Evolutionary conservation across 1,140 invertebrate genomes (phyloP), one percentile per base, ranked within the genome.

Genomic region (Papilio dardanus): DNA sequence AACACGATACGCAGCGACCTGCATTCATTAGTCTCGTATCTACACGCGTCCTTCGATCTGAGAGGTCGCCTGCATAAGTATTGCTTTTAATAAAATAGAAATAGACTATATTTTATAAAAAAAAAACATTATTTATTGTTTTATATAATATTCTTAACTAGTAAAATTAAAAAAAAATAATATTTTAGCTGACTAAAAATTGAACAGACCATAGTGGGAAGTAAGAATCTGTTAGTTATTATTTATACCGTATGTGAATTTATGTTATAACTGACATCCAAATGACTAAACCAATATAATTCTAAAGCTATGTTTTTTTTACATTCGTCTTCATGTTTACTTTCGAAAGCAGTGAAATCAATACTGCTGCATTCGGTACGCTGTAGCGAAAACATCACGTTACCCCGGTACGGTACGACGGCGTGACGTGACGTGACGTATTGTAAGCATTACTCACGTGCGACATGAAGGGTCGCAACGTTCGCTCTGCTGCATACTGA

Each of bases 341-440:
- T 28, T 30, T 62, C 12, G 24, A 12, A 62, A 30, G 24, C 24
- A 28, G 24, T 62, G 54, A 62, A 62, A 62, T 8, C 24, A 62
- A 8, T 14, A 62, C 54, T 24, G 21, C 10, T 62, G 54, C 54
- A 28, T 24, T 14, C 0, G 21, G 24, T 62, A 62, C 54, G 24
- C 12, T 0, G 54, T 62, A 19, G 42, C 16, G 16, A 46, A 46
- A 46, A 46, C 42, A 46, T 46, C 42, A 46, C 42, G 42, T 46
- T 46, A n/a, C n/a, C 42, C 42, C 42, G 16, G 42, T n/a, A 19
- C 42, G 42, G 8, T n/a, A 46, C 42, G n/a, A n/a, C 6, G 12
- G 21, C 21, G 24, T 62, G 54, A 28, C 54, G 54, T 58, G 50
- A 58, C 50, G 50, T 62, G 54, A 62, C 21, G 54, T 58, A 58